phyloP scores from a whole-genome alignment of 2,797 vertebrate species.

The Anas acuta region DNA sequence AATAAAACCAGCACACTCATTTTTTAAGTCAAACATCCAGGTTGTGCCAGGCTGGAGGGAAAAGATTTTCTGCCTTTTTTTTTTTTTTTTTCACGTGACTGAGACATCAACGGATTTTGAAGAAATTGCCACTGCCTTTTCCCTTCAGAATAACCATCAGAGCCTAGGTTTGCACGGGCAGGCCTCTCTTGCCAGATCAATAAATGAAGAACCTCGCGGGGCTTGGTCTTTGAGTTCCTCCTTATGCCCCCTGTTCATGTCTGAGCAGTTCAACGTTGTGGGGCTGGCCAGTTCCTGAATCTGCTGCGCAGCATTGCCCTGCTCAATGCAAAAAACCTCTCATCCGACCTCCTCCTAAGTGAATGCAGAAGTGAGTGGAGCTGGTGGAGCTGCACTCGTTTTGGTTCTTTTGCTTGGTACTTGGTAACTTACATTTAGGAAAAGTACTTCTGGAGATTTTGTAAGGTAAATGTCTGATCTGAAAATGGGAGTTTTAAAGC shows the following conservation, averaged over 20 bases:
- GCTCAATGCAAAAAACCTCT: not conserved
- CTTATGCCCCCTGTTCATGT: fast-evolving
- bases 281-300: not conserved
- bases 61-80: not conserved
- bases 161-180: fast-evolving
- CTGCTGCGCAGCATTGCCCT: fast-evolving
- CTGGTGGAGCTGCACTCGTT: not conserved
- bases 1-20: not conserved
- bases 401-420: not conserved
- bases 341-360: fast-evolving
- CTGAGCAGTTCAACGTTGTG: fast-evolving
- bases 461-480: not conserved
- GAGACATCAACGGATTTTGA: not conserved
- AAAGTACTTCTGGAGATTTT: not conserved
- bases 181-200: not conserved
- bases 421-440: not conserved
- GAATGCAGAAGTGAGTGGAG: not conserved
- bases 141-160: fast-evolving
- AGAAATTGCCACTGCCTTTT: not conserved
- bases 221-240: not conserved
- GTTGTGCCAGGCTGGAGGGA: not conserved
- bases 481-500: not conserved
- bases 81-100: not conserved
- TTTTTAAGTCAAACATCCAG: not conserved
- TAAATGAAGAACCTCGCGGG: fast-evolving